These are phyloP conservation scores for Semaprochilodus insignis DNA, from an alignment of 2,797 vertebrate species.

Conservation along the genomic window DNA sequence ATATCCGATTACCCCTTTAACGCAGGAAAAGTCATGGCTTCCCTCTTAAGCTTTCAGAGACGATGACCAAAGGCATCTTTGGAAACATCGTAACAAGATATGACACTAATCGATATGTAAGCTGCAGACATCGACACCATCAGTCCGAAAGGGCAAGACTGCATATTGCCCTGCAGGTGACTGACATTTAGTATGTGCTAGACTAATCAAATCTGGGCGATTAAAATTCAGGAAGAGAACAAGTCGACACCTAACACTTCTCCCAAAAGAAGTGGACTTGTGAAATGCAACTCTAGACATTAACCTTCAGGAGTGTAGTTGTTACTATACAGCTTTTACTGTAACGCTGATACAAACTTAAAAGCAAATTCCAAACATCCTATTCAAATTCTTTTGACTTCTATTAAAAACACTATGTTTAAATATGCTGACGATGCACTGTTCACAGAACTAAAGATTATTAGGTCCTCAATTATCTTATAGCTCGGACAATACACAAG, in stretches of 20 bases:
- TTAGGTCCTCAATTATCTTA: no score
- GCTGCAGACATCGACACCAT: not conserved
- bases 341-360: not conserved
- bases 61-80: constrained; percentile 1
- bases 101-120: not conserved
- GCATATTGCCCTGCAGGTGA: not conserved
- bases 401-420: no score
- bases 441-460: no score
- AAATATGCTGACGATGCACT: no score
- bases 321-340: not conserved
- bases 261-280: not conserved
- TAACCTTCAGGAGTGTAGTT: not conserved
- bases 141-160: not conserved
- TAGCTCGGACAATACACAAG: no score
- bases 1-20: not conserved
- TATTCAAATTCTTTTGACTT: no score
- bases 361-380: not conserved
- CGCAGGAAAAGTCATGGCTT: not conserved
- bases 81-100: not conserved
- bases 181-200: constrained; percentile 11
- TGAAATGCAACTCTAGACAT: constrained; percentile 3
- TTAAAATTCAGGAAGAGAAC: not conserved
- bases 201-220: constrained; percentile 3
- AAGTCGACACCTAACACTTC: constrained; percentile 4
- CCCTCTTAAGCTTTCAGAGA: not conserved